phyloP scores from a whole-genome alignment of 1,140 invertebrate genomes.

The Bursaphelenchus mucronatus region DNA sequence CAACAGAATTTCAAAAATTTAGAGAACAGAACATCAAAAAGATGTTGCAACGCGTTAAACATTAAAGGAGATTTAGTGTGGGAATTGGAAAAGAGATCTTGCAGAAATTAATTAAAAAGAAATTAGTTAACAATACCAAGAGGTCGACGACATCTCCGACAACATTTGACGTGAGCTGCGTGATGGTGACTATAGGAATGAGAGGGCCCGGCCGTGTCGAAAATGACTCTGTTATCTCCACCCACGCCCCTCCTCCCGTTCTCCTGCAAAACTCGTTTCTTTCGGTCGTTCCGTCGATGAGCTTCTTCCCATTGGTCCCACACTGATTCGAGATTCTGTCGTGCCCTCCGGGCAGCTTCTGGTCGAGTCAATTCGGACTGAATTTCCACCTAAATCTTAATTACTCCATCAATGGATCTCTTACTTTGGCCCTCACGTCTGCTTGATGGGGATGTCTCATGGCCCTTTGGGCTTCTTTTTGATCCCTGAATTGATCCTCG shows the following conservation, averaged over 20 bases:
- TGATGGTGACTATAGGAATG: not conserved
- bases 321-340: conserved; percentile 14
- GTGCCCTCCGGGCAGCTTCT: conserved; percentile 8
- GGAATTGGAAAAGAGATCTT: conserved; percentile 15
- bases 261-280: conserved; percentile 9
- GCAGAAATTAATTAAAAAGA: conserved; percentile 1
- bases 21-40: conserved; percentile 10
- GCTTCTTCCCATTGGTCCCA: conserved; percentile 17
- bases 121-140: conserved; percentile 9
- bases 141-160: conserved; percentile 11
- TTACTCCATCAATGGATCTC: not conserved
- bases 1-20: conserved; percentile 11
- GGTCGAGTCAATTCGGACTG: conserved; percentile 6
- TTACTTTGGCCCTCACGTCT: conserved; percentile 7
- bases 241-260: not conserved
- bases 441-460: conserved; percentile 14
- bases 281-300: conserved; percentile 6
- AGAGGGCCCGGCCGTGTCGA: too few species aligned
- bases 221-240: not conserved
- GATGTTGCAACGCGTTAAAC: not conserved
- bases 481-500: conserved; percentile 11
- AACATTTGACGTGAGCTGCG: conserved; percentile 10
- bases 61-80: conserved; percentile 19
- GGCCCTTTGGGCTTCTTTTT: conserved; percentile 4
- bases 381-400: conserved; percentile 11